Evolutionary conservation across 2,888 invertebrate species (phyloP), one percentile per base, ranked within the genome.

Genomic region (Drosophila trichaetosa): DNA sequence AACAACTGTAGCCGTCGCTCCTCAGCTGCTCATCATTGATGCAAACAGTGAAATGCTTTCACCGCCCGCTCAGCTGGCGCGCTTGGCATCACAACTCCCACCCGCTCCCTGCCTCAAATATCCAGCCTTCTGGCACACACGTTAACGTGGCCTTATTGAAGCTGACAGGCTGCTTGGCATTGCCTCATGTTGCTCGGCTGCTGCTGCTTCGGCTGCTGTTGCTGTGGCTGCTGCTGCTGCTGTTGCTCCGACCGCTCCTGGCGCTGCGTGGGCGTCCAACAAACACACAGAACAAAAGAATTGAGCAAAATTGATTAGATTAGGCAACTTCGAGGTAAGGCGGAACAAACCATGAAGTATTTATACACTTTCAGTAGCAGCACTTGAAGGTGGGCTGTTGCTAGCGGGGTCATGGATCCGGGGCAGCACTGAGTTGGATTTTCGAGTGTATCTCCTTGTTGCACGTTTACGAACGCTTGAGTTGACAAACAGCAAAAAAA

Each of bases 41-140:
- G 87, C 89, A 87, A 89, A 87, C 86, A 87, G 90, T 76, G 79
- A 87, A 89, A 87, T 90, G 90, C 87, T 87, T 87, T 87, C 85
- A 85, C 85, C 70, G 74, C 59, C 54, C 62, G 65, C 75, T 76
- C 56, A 73, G 70, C 70, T 79, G 46, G 16, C 60, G 49, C 29
- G 36, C n/a, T 56, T 56, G 27, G 36, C n/a, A 56, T 61, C 53
- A 33, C 36, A 58, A 29, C 16, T 11, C 38, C 27, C 48, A 36
- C 38, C 56, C 62, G 4, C 18, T 21, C 16, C 49, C 34, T 27
- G n/a, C 42, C 29, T 21, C 21, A 24, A 24, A 46, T 46, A 46
- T 46, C 24, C 24, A 24, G 24, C 24, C 46, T 46, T 56, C 40
- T n/a, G 57, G 36, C 84, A 79, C 76, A 82, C 82, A 80, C 84